Base-by-base conservation (phyloP, 2,113 vertebrate genomes). In the Rhizomys pruinosus region DNA sequence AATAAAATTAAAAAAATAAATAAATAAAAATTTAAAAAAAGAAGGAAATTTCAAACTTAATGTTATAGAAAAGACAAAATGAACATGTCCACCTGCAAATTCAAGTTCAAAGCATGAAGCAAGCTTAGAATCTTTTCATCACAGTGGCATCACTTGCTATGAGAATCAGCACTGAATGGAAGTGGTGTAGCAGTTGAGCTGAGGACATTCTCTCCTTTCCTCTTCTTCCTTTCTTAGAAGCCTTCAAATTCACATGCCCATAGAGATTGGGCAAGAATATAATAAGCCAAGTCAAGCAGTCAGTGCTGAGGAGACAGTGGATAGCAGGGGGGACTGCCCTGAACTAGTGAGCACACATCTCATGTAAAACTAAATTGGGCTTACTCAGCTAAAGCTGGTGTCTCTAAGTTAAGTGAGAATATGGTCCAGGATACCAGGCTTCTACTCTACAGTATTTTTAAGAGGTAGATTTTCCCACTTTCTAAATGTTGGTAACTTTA, bases 21-120 rank as follows among this genome's bases (percentile, higher is more conserved):
- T n/a, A n/a, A n/a, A n/a, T n/a, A n/a, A n/a, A n/a, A n/a, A n/a
- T n/a, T n/a, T n/a, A n/a, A n/a, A n/a, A n/a, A n/a, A 77, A 80
- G 79, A 81, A 80, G 77, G 13, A 27, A 63, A 74, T 63, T 94
- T 87, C 47, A 66, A 57, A 78, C 84, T 84, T 52, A 16, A 72
- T 66, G 3, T 5, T 44, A 20, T 52, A 42, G 81, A 74, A 27
- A 80, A 42, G 79, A 16, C 57, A 69, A 47, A 63, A 59, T 63
- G 55, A 73, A 13, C 61, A 22, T 52, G 37, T 61, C 39, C 5
- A 22, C 11, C 15, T 74, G 4, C 44, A 42, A 57, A 52, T 61
- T 42, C 47, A 92, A 69, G 19, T 71, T 90, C 25, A 93, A 84
- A 84, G 3, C 5, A 39, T 5, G 42, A 90, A 29, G 39, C 16